Percentiles rank a stretch among this genome's conserved stretches.
Conservation (phyloP, 2,888 invertebrate species). For the Stenichneumon culpator region DNA sequence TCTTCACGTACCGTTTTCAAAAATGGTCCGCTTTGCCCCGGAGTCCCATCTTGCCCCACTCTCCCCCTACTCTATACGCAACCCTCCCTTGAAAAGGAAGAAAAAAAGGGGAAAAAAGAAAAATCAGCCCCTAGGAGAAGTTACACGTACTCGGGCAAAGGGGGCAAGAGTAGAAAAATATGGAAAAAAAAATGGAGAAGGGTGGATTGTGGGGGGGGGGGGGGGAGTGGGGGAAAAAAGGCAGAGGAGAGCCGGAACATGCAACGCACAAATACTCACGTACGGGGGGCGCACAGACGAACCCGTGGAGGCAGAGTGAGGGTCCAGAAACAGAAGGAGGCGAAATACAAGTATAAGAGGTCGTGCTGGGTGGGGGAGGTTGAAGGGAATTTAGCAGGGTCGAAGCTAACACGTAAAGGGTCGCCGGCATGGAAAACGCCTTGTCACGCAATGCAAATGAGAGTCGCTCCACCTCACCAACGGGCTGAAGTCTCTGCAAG, state of each 20-base stretch:
- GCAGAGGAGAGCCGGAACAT: conserved; percentile 60
- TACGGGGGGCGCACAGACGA: conserved; percentile 31
- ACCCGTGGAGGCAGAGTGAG: conserved; percentile 24
- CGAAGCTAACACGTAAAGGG: conserved; percentile 76
- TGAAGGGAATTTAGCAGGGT: conserved; percentile 24
- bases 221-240: conserved; percentile 33
- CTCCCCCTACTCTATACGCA: conserved; percentile 7
- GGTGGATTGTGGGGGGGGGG: background rate
- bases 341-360: conserved; percentile 36
- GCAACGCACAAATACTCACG: conserved; percentile 63
- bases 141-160: conserved; percentile 13
- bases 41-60: background rate
- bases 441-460: conserved; percentile 82
- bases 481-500: conserved; percentile 76
- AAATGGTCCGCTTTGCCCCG: too few species aligned
- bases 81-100: conserved; percentile 1
- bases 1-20: too few species aligned
- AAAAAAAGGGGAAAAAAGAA: conserved; percentile 33
- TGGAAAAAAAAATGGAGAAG: conserved; percentile 38
- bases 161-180: conserved; percentile 43
- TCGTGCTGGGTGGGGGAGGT: conserved; percentile 3
- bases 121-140: conserved; percentile 31
- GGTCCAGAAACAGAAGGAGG: conserved; percentile 52
- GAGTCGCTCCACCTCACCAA: conserved; percentile 71
- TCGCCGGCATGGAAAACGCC: conserved; percentile 75